phyloP scores from a whole-genome alignment of 2,113 vertebrate genomes.

The Montifringilla adamsi region DNA sequence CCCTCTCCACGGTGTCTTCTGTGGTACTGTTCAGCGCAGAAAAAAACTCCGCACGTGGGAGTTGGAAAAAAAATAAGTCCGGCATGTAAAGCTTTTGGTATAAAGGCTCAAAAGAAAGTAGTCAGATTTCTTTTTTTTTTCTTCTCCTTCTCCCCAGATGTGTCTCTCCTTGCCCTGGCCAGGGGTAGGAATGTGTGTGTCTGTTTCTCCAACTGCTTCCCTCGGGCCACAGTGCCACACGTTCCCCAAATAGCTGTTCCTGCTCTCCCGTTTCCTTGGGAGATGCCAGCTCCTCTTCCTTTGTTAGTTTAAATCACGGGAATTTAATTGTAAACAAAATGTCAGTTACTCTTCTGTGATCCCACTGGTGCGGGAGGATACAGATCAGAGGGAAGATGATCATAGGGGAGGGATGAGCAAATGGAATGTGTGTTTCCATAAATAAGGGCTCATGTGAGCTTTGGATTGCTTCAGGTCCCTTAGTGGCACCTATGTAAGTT shows the following conservation, averaged over 20 bases:
- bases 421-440: neutral
- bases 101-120: neutral
- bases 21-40: neutral
- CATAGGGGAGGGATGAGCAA: neutral
- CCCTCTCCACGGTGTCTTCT: neutral
- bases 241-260: neutral
- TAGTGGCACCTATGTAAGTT: neutral
- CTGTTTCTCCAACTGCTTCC: neutral
- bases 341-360: neutral
- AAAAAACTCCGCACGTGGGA: neutral
- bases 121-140: neutral
- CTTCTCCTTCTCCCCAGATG: too few species aligned
- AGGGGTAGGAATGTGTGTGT: neutral
- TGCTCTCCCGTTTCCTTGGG: neutral
- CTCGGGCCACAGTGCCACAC: accelerated
- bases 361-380: neutral
- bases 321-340: neutral
- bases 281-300: neutral
- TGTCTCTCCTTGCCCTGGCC: neutral
- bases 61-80: neutral
- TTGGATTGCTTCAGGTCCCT: neutral
- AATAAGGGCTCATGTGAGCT: neutral
- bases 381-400: neutral
- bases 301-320: neutral
- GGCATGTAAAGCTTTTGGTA: neutral